Evolutionary conservation across 2,888 invertebrate species (phyloP), one percentile per base, ranked within the genome.

Genomic region (Pantelozetes paolii): DNA sequence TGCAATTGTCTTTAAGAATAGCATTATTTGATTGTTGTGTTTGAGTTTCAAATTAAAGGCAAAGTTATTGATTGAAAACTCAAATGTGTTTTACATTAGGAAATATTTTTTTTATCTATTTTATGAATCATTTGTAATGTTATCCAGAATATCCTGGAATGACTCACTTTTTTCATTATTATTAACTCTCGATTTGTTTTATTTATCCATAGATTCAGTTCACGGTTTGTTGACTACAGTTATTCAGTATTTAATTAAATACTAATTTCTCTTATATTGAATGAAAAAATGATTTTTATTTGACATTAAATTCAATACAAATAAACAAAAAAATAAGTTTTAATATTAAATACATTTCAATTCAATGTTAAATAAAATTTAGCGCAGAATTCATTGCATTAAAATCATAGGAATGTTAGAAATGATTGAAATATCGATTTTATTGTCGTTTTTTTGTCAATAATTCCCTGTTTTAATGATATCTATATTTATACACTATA

Each of bases 61-160:
- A 28, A 23, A n/a, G 5, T 28, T 3, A 8, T 50, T 20, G n/a
- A 8, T n/a, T 20, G 13, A 13, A 13, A 59, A 59, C 30, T 59
- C 26, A 59, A 59, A 59, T 59, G 3, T 59, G 28, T 9, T 59
- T 59, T 59, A 3, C 59, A 59, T 59, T 28, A 59, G 30, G 8
- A 20, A 18, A 15, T 20, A 50, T 8, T 20, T 50, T 50, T 13
- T 13, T 13, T 45, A 5, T 13, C 45, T 2, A n/a, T 45, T 13
- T n/a, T 45, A 18, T 6, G 8, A 45, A 45, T 45, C 45, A n/a
- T n/a, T n/a, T n/a, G n/a, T n/a, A n/a, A n/a, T n/a, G 6, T 36
- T 36, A 20, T n/a, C 20, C n/a, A 50, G 50, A 9, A 59, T 30
- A n/a, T n/a, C 15, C 26, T 15, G 26, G 32, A 32, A 59, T 59